A percentile compares a stretch with the other conserved stretches of the same genome.
Evolutionary conservation across 1,140 invertebrate genomes (phyloP).

Genomic region (Onthophagus taurus): DNA sequence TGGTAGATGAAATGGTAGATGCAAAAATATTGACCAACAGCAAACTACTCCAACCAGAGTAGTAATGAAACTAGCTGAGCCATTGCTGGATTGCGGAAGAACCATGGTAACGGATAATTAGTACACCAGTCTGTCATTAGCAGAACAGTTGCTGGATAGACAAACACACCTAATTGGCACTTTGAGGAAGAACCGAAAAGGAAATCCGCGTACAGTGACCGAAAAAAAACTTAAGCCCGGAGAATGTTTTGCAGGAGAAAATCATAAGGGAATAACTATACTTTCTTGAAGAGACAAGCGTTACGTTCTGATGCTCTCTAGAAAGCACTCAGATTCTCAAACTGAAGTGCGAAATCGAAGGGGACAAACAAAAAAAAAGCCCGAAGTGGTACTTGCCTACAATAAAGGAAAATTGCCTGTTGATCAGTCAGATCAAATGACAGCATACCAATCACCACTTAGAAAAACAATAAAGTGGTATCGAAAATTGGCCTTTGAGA

Average conservation of each 20-base stretch:
- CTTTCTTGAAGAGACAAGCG: background rate
- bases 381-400: conserved; percentile 22
- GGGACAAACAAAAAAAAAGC: conserved; percentile 21
- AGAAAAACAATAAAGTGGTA: conserved; percentile 36
- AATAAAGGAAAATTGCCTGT: conserved; percentile 34
- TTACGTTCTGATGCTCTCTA: background rate
- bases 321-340: too few species aligned
- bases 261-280: background rate
- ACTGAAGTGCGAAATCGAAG: conserved; percentile 1
- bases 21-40: too few species aligned
- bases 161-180: too few species aligned
- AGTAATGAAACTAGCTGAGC: too few species aligned
- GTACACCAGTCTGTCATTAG: too few species aligned
- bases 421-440: conserved; percentile 38
- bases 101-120: too few species aligned
- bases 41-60: too few species aligned
- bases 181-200: too few species aligned
- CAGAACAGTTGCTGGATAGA: too few species aligned
- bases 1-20: too few species aligned
- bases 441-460: conserved; percentile 34
- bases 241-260: background rate
- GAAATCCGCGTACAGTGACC: background rate
- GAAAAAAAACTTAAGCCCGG: background rate
- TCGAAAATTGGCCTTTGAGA: conserved; percentile 36
- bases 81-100: too few species aligned